A percentile compares a stretch with the other conserved stretches of the same genome.
These are phyloP conservation scores for Telenomus remus DNA, from an alignment of 1,140 invertebrate species.

Conservation along the genomic window DNA sequence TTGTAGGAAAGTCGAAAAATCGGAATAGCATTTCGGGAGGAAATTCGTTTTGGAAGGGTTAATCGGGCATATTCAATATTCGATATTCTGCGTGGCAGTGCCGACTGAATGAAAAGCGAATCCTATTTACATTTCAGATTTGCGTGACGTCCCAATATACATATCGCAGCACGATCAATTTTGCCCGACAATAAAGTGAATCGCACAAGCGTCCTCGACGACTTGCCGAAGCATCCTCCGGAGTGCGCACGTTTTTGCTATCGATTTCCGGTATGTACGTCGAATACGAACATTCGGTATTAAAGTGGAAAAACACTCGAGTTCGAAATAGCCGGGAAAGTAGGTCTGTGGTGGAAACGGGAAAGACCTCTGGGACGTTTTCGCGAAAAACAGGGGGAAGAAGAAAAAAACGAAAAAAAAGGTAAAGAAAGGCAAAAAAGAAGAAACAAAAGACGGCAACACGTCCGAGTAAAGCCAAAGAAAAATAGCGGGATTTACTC, in stretches of 20 bases:
- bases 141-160: constrained; percentile 55
- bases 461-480: constrained; percentile 27
- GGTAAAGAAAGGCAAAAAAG: constrained; percentile 14
- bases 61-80: constrained; percentile 56
- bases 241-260: constrained; percentile 51
- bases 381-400: constrained; percentile 2
- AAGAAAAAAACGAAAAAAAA: constrained; percentile 2
- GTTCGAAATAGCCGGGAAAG: constrained; percentile 46
- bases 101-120: constrained; percentile 55
- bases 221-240: constrained; percentile 53
- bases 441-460: constrained; percentile 33
- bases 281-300: constrained; percentile 54
- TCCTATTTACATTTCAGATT: constrained; percentile 60
- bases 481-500: constrained; percentile 46
- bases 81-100: constrained; percentile 44
- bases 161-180: constrained; percentile 55
- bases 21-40: constrained; percentile 13
- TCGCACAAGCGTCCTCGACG: constrained; percentile 55
- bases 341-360: constrained; percentile 54
- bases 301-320: constrained; percentile 57
- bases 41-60: constrained; percentile 45
- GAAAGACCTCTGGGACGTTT: constrained; percentile 32
- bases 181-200: constrained; percentile 57
- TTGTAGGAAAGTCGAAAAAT: constrained; percentile 8
- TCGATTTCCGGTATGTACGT: constrained; percentile 53